Conservation (phyloP, 2,113 vertebrate species). For the Myrmecophaga tridactyla region DNA sequence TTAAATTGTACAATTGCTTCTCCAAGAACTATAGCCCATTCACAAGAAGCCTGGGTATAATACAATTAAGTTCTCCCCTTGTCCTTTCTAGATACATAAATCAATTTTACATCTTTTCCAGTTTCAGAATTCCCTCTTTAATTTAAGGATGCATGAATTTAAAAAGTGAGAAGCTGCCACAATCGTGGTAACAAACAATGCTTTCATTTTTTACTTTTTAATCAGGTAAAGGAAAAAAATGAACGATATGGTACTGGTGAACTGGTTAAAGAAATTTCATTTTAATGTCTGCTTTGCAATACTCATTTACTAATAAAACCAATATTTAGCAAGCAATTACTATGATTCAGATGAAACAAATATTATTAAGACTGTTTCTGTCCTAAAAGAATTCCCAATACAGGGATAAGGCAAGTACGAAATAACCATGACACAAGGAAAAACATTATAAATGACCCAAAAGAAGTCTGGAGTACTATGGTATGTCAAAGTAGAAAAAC, state of each 20-base stretch:
- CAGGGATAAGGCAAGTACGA: background rate
- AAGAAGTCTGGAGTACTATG: background rate
- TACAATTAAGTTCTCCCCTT: background rate
- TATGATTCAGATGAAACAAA: constrained; percentile 27
- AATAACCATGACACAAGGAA: background rate
- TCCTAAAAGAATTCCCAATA: background rate
- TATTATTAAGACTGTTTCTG: background rate
- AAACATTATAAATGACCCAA: background rate
- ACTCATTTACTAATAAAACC: background rate
- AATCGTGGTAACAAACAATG: background rate
- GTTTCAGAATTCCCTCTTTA: background rate
- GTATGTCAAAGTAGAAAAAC: background rate
- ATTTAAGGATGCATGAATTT: background rate
- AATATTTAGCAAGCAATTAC: background rate
- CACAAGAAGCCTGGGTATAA: background rate
- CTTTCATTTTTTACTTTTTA: constrained; percentile 25
- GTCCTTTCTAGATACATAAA: background rate
- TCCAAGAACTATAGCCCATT: background rate
- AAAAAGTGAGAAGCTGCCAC: background rate
- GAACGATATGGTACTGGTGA: background rate
- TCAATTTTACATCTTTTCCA: background rate
- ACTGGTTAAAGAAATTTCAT: background rate
- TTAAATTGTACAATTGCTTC: background rate
- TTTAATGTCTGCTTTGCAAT: background rate
- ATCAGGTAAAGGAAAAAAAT: background rate